Conservation (phyloP, 2,113 vertebrate species). For the Alces alces region DNA sequence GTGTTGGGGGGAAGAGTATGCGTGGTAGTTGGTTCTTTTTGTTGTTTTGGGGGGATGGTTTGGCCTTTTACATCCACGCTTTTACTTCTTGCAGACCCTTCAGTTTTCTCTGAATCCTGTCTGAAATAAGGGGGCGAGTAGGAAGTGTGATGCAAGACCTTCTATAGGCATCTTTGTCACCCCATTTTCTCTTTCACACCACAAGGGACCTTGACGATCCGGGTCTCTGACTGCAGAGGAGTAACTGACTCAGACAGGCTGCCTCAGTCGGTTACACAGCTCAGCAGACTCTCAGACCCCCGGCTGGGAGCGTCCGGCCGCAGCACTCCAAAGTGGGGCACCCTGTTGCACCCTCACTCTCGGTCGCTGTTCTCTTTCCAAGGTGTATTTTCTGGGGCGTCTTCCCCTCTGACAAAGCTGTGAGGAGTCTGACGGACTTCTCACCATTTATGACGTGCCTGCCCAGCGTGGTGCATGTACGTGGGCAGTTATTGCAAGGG, state of each 20-base stretch:
- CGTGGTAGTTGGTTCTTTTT: neutral
- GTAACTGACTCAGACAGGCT: neutral
- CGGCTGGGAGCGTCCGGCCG: neutral
- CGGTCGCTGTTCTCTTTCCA: neutral
- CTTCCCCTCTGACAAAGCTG: neutral
- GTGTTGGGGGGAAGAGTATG: neutral
- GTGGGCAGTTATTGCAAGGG: neutral
- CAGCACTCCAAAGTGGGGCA: rapidly evolving
- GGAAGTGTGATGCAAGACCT: neutral
- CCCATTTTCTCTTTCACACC: neutral
- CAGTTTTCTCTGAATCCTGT: neutral
- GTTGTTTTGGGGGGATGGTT: neutral
- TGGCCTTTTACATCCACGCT: neutral
- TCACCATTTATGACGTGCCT: neutral
- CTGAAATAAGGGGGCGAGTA: neutral
- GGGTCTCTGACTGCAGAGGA: neutral
- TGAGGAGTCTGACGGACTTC: neutral
- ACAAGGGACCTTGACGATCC: neutral
- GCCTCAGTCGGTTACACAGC: neutral
- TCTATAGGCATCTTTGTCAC: neutral
- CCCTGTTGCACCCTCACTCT: rapidly evolving
- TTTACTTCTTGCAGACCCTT: neutral
- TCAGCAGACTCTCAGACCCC: neutral
- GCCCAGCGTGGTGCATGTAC: too few species aligned
- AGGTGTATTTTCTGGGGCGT: neutral